A percentile compares a stretch with the other conserved stretches of the same genome.
phyloP scores from a whole-genome alignment of 2,113 vertebrate genomes.

The Tyrannus savana region DNA sequence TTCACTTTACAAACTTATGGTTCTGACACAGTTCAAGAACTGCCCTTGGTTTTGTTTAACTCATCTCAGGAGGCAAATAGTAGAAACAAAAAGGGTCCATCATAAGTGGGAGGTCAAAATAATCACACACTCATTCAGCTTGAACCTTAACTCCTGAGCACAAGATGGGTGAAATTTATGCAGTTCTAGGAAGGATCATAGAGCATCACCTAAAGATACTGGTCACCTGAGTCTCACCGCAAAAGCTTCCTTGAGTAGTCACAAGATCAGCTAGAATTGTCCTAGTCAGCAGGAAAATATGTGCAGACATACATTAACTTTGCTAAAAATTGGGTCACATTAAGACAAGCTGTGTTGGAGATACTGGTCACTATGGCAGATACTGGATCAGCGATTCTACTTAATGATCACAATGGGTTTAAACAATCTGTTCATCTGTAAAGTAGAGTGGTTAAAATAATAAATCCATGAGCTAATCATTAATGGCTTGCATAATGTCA shows the following conservation, averaged over 20 bases:
- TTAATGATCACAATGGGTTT: not conserved
- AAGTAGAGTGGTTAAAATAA: not conserved
- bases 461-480: not conserved
- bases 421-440: not conserved
- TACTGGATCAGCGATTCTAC: not conserved
- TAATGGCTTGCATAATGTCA: slow-evolving; percentile 11
- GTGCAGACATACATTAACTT: not conserved
- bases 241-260: not conserved
- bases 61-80: not conserved
- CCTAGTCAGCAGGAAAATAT: not conserved
- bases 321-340: not conserved
- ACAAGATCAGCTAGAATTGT: not conserved
- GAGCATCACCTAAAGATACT: not conserved
- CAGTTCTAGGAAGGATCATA: not conserved
- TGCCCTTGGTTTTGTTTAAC: not conserved
- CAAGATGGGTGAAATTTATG: not conserved
- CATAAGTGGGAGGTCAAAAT: not conserved
- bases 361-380: not conserved
- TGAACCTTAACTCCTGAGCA: not conserved
- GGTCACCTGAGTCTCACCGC: not conserved
- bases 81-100: not conserved
- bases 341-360: not conserved
- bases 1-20: not conserved
- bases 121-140: not conserved
- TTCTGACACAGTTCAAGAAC: not conserved